phyloP scores from a whole-genome alignment of 2,888 invertebrate species.

The Laothoe populi region DNA sequence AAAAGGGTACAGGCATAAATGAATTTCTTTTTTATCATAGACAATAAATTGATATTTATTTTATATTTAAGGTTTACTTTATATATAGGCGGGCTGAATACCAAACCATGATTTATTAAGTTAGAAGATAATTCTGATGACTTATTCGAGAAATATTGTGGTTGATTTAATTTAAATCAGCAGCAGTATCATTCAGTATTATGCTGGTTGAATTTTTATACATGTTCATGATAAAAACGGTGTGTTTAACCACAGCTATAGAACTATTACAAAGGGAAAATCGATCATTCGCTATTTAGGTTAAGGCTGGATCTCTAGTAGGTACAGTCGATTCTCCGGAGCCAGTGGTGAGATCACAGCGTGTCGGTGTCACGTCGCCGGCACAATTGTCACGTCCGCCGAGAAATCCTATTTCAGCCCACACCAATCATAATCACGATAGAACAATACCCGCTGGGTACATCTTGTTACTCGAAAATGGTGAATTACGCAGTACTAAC shows the following conservation, averaged over 20 bases:
- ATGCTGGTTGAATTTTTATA: background rate
- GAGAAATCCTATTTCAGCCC: constrained; percentile 52
- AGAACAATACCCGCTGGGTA: constrained; percentile 37
- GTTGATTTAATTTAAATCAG: too few species aligned
- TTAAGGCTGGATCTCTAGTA: constrained; percentile 45
- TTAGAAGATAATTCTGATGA: too few species aligned
- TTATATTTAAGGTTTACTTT: too few species aligned
- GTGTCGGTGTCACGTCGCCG: constrained; percentile 58
- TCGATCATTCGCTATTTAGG: constrained; percentile 33
- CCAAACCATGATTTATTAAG: too few species aligned
- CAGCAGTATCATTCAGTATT: too few species aligned
- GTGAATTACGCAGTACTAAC: background rate
- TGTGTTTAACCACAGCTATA: background rate
- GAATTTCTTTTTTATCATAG: too few species aligned
- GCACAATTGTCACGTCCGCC: constrained; percentile 74
- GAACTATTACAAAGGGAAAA: constrained; percentile 6
- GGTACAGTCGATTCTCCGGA: constrained; percentile 13
- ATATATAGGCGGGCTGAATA: too few species aligned
- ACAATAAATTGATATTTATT: too few species aligned
- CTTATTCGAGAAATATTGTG: too few species aligned
- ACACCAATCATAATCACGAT: constrained; percentile 48
- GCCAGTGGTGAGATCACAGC: constrained; percentile 58
- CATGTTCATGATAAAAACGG: background rate
- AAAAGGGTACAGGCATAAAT: too few species aligned
- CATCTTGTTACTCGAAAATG: constrained; percentile 36